Evolutionary conservation across 2,113 vertebrate species (phyloP).

Genomic region (Herpetotheres cachinnans): DNA sequence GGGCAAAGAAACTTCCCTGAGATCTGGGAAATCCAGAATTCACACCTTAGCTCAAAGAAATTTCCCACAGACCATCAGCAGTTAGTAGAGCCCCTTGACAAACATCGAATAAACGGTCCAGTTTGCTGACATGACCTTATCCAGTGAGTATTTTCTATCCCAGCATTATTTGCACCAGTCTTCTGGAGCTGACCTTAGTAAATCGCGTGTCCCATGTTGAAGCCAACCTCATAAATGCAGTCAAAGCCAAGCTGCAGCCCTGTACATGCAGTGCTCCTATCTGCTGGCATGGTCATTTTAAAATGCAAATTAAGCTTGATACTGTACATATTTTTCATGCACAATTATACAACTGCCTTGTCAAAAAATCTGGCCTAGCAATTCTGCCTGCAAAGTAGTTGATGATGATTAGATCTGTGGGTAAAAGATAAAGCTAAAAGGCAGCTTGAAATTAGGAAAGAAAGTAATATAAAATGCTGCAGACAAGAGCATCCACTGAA

Average conservation of each 20-base stretch:
- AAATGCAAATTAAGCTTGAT: background rate
- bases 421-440: background rate
- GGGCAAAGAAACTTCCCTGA: background rate
- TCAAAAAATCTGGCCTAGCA: background rate
- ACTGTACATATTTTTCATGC: background rate
- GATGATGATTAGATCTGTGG: background rate
- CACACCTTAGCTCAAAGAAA: background rate
- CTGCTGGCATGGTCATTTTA: background rate
- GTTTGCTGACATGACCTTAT: background rate
- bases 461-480: background rate
- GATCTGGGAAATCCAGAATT: background rate
- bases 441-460: background rate
- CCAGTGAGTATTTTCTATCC: background rate
- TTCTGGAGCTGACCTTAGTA: background rate
- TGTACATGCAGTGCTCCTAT: rapidly evolving
- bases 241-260: background rate
- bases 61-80: background rate
- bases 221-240: background rate
- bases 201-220: background rate
- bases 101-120: background rate
- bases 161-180: background rate
- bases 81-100: background rate
- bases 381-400: background rate
- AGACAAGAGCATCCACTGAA: background rate
- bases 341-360: background rate